Conservation (phyloP, 2,888 invertebrate species). For the Carabus problematicus region DNA sequence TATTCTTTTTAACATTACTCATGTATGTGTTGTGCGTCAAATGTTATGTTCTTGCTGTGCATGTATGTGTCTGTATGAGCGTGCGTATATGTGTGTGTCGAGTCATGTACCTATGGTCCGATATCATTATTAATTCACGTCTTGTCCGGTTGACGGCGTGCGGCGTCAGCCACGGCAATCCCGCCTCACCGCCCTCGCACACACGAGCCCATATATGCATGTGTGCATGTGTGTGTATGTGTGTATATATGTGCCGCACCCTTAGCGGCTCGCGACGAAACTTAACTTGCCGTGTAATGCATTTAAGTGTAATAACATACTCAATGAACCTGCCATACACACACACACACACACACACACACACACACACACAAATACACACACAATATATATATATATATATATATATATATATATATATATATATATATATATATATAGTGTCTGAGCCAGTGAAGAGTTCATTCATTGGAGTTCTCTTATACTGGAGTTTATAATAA, state of each 20-base stretch:
- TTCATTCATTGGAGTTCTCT: no score
- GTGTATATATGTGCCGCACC: not conserved
- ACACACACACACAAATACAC: no score
- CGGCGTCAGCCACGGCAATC: conserved; percentile 14
- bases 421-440: no score
- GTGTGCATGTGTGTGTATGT: conserved; percentile 2
- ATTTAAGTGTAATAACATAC: not conserved
- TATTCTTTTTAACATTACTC: no score
- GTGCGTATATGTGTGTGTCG: conserved; percentile 4
- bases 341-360: no score
- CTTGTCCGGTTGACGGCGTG: conserved; percentile 19
- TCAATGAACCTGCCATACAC: no score
- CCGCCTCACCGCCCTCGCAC: conserved; percentile 2
- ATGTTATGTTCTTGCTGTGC: no score
- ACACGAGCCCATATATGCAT: not conserved
- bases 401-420: no score
- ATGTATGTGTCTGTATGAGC: not conserved
- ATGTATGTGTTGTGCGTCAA: no score
- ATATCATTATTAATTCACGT: conserved; percentile 21
- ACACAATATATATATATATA: no score
- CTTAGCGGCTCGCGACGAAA: conserved; percentile 4
- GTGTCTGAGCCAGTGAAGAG: no score
- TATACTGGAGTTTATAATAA: no score
- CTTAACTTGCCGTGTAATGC: not conserved
- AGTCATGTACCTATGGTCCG: conserved; percentile 4